These are phyloP conservation scores for Drosophila lini DNA, from an alignment of 1,140 invertebrate genomes.

Conservation along the genomic window DNA sequence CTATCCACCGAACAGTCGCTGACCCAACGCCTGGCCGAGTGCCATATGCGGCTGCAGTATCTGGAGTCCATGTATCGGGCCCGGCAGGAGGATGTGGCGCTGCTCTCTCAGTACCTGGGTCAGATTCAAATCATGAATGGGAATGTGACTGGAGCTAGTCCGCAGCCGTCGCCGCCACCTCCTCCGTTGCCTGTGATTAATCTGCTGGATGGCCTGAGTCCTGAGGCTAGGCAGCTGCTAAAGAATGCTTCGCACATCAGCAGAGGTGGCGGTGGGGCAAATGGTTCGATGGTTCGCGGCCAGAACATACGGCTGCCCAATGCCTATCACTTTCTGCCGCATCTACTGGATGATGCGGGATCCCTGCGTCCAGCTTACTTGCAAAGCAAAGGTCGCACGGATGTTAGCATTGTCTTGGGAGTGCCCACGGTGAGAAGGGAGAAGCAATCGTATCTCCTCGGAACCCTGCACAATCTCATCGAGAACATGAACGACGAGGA, in stretches of 20 bases:
- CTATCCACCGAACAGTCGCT: constrained; percentile 88
- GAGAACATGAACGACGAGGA: constrained; percentile 92
- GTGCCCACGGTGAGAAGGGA: constrained; percentile 95
- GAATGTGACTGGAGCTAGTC: constrained; percentile 25
- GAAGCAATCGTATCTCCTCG: constrained; percentile 94
- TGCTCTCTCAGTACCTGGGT: constrained; percentile 87
- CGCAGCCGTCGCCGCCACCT: constrained; percentile 34
- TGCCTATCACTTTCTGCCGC: constrained; percentile 94
- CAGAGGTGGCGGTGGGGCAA: constrained; percentile 6
- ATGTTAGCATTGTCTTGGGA: constrained; percentile 93
- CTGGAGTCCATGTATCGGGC: constrained; percentile 89
- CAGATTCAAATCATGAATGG: constrained; percentile 57
- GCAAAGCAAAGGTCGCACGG: constrained; percentile 89
- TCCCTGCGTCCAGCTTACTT: constrained; percentile 92
- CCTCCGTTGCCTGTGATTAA: constrained; percentile 48
- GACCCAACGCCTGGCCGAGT: constrained; percentile 88
- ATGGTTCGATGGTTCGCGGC: constrained; percentile 54
- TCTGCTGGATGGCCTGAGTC: constrained; percentile 83
- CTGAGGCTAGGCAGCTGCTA: constrained; percentile 85
- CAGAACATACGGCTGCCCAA: constrained; percentile 88
- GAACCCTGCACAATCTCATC: constrained; percentile 94
- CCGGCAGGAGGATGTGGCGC: constrained; percentile 89
- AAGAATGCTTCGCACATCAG: constrained; percentile 83
- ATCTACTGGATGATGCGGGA: constrained; percentile 91
- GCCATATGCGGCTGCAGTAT: constrained; percentile 89